Evolutionary conservation across 2,113 vertebrate species (phyloP).

Genomic region (Perca fluviatilis): DNA sequence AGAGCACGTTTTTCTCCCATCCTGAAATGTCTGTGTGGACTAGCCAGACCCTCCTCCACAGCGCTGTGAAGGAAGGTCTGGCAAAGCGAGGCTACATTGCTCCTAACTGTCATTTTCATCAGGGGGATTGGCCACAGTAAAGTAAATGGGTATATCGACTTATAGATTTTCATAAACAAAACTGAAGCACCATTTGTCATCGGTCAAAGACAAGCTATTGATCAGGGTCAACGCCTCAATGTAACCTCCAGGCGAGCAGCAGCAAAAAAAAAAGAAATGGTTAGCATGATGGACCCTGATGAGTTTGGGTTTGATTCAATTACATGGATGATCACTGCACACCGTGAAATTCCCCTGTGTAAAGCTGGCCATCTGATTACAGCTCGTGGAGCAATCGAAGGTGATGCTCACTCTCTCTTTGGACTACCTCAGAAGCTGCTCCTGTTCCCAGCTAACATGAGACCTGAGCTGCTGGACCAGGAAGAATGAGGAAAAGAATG

Average conservation of each 20-base stretch:
- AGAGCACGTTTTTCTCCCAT: too few relatives aligned
- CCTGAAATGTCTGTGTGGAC: too few relatives aligned
- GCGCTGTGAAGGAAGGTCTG: too few relatives aligned
- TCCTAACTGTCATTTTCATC: constrained; percentile 42
- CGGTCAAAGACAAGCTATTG: constrained; percentile 40
- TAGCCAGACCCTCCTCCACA: too few relatives aligned
- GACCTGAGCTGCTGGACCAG: constrained; percentile 22
- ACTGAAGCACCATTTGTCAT: constrained; percentile 36
- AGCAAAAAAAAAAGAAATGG: constrained; percentile 39
- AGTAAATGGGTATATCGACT: constrained; percentile 54
- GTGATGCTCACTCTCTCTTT: constrained; percentile 33
- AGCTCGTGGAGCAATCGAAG: constrained; percentile 58
- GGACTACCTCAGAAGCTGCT: constrained; percentile 10
- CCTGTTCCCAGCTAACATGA: constrained; percentile 25
- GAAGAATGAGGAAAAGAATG: constrained; percentile 40
- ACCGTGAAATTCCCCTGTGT: constrained; percentile 58
- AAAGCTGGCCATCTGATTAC: constrained; percentile 60
- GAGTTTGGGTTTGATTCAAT: constrained; percentile 61
- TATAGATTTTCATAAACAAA: constrained; percentile 67
- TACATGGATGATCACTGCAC: constrained; percentile 49
- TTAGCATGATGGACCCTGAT: constrained; percentile 45
- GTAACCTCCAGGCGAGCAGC: constrained; percentile 32
- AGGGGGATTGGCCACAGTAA: constrained; percentile 29
- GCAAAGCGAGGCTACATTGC: background rate
- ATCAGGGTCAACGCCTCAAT: constrained; percentile 31